Evolutionary conservation across 2,113 vertebrate species (phyloP).

Genomic region (Pycnonotus jocosus): DNA sequence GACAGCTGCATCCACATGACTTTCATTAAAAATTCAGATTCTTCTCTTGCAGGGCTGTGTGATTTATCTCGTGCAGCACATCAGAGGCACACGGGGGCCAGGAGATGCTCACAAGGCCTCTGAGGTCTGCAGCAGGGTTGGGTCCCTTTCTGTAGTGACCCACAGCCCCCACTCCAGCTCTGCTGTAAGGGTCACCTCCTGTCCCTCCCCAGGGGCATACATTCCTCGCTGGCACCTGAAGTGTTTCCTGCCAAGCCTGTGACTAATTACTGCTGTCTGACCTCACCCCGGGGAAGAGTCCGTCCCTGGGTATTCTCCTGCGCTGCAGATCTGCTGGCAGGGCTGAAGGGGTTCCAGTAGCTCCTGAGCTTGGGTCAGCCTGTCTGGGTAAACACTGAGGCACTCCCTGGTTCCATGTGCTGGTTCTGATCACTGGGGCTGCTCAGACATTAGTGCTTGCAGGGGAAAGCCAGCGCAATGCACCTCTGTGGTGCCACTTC

Average conservation of each 20-base stretch:
- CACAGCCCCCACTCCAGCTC: not conserved
- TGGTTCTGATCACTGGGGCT: not conserved
- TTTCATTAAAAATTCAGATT: slow-evolving; percentile 88
- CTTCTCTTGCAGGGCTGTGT: slow-evolving; percentile 74
- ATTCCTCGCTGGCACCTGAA: not conserved
- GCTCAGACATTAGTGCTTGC: not conserved
- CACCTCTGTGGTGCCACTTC: not conserved
- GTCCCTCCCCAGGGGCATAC: accelerated
- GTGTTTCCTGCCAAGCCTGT: not conserved
- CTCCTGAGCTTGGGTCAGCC: accelerated
- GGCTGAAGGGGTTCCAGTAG: not conserved
- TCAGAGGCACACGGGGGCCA: slow-evolving; percentile 46
- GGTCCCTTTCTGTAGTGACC: not conserved
- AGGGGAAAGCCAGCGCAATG: not conserved
- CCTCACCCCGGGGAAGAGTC: not conserved
- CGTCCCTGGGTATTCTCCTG: not conserved
- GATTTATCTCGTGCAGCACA: slow-evolving; percentile 81
- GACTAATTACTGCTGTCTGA: not conserved
- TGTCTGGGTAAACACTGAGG: accelerated
- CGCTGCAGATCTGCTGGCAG: not conserved
- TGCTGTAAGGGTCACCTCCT: not conserved
- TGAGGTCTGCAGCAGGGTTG: not conserved
- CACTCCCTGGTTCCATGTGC: not conserved
- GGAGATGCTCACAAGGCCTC: not conserved
- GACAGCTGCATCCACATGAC: slow-evolving; percentile 77